phyloP scores from a whole-genome alignment of 2,113 vertebrate species.

The Caranx ignobilis region DNA sequence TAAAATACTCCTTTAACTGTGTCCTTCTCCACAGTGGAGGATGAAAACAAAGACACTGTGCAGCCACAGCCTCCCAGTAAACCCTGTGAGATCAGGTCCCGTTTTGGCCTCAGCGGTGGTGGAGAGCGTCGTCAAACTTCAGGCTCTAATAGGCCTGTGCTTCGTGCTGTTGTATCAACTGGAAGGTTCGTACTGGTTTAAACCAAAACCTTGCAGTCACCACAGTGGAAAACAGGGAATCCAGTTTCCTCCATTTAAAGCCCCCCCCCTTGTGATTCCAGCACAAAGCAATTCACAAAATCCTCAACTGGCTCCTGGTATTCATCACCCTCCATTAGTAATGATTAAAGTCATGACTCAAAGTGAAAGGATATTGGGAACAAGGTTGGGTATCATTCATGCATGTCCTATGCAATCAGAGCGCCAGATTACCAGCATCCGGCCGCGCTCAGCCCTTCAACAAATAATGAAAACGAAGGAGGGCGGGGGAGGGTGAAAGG shows the following conservation, averaged over 20 bases:
- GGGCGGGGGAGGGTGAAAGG: background rate
- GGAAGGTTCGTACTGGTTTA: background rate
- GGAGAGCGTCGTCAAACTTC: slow-evolving; percentile 3
- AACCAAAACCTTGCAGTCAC: background rate
- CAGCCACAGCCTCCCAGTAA: too few species aligned
- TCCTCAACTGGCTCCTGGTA: slow-evolving; percentile 57
- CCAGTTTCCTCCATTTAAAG: slow-evolving; percentile 32
- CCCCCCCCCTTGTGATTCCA: background rate
- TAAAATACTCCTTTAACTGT: background rate
- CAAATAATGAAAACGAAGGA: slow-evolving; percentile 56
- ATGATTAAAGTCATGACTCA: slow-evolving; percentile 72
- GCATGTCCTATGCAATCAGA: slow-evolving; percentile 69
- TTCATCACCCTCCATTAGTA: slow-evolving; percentile 74
- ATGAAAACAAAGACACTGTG: background rate
- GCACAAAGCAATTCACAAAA: slow-evolving; percentile 50
- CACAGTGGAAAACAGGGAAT: slow-evolving; percentile 2
- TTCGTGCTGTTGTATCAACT: background rate
- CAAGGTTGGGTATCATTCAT: slow-evolving; percentile 68
- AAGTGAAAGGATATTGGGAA: slow-evolving; percentile 64
- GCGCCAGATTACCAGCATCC: slow-evolving; percentile 69
- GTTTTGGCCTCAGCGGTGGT: background rate
- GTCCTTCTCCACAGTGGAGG: background rate
- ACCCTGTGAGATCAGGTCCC: background rate
- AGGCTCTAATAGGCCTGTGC: background rate
- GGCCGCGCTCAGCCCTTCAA: slow-evolving; percentile 51